A percentile compares a stretch with the other conserved stretches of the same genome.
Conservation (phyloP, 2,888 invertebrate species). For the Mactromeris polynyma region DNA sequence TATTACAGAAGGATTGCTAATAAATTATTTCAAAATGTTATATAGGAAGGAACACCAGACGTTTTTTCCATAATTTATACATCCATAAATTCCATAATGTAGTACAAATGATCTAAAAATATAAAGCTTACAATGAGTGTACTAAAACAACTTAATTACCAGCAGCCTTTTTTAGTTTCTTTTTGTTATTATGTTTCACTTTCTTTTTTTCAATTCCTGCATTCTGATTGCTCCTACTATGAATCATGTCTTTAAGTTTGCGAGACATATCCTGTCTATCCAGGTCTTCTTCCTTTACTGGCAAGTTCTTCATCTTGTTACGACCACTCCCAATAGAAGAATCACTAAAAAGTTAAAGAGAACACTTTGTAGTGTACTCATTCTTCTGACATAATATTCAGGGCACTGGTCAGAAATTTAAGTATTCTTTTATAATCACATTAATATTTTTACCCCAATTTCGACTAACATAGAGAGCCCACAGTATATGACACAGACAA, state of each 20-base stretch:
- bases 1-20: too few species aligned
- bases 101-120: too few species aligned
- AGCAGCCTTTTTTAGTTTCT: conserved; percentile 48
- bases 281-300: conserved; percentile 65
- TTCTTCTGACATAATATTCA: too few species aligned
- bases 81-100: too few species aligned
- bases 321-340: conserved; percentile 60
- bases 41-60: too few species aligned
- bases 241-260: conserved; percentile 65
- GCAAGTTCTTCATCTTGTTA: conserved; percentile 45
- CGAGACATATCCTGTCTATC: conserved; percentile 74
- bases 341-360: not conserved
- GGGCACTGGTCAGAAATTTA: too few species aligned
- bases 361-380: not conserved
- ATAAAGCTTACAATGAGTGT: not conserved
- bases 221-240: not conserved
- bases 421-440: too few species aligned
- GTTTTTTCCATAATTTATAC: too few species aligned
- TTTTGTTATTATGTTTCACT: conserved; percentile 38
- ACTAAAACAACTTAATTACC: conserved; percentile 15
- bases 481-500: too few species aligned
- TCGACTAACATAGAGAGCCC: too few species aligned
- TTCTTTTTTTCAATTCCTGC: conserved; percentile 37
- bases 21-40: too few species aligned
- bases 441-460: too few species aligned